phyloP scores from a whole-genome alignment of 30 jellyfish, hydroid and myxozoan species.

The Hydra vulgaris region DNA sequence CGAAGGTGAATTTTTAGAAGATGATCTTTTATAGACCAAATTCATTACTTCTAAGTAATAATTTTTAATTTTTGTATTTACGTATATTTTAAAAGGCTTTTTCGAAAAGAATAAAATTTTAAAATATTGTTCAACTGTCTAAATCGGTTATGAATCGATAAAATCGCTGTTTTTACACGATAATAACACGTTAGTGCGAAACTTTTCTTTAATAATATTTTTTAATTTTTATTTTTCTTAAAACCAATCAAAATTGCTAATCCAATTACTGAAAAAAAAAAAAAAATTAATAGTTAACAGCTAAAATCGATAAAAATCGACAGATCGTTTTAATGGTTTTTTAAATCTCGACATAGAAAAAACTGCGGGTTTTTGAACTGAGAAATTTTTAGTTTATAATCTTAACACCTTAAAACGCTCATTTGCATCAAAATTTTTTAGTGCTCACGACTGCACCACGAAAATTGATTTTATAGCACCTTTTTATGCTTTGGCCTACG shows the following conservation, averaged over 20 bases:
- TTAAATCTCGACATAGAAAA: background rate
- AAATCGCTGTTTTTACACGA: constrained; percentile 2
- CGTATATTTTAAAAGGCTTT: background rate
- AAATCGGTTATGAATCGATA: background rate
- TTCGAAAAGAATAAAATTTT: too few relatives aligned
- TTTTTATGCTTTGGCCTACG: constrained; percentile 2
- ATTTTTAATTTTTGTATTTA: background rate
- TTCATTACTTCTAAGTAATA: background rate
- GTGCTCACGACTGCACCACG: constrained; percentile 1
- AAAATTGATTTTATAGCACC: background rate
- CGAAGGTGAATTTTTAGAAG: constrained; percentile 5
- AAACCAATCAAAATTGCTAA: background rate
- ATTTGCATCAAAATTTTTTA: too few relatives aligned
- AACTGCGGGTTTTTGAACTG: too few relatives aligned
- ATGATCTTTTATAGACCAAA: background rate
- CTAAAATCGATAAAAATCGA: constrained; percentile 2
- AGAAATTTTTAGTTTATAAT: background rate
- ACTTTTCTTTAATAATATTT: background rate
- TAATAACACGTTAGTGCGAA: background rate
- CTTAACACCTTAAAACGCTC: constrained; percentile 6
- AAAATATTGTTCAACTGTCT: background rate
- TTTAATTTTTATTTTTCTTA: background rate
- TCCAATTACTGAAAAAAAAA: background rate
- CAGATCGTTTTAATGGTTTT: background rate
- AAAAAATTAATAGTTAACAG: background rate